Conservation (phyloP, 2,113 vertebrate species). For the Tupaia chinensis region DNA sequence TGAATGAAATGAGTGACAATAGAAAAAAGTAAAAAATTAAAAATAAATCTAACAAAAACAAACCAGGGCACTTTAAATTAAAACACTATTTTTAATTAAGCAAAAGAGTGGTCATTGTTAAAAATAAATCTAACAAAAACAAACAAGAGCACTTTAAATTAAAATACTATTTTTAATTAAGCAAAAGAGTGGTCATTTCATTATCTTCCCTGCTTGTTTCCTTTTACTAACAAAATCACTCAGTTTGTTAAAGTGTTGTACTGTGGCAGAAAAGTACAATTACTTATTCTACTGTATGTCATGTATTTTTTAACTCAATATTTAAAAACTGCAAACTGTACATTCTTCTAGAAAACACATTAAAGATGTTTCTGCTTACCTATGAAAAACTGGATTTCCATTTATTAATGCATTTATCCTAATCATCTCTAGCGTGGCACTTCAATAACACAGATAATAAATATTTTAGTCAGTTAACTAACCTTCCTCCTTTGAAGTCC, state of each 20-base stretch:
- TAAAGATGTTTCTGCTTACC: not conserved
- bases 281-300: not conserved
- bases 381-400: conserved; percentile 49
- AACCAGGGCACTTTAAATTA: not conserved
- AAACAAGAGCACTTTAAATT: not conserved
- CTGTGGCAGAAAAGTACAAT: not conserved
- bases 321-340: not conserved
- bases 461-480: conserved; percentile 53
- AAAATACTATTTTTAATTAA: conserved; percentile 1
- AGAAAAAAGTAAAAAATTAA: not conserved
- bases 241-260: too few relatives aligned
- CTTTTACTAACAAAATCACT: not conserved
- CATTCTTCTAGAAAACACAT: conserved; percentile 24
- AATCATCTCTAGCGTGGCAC: not conserved
- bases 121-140: not conserved
- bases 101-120: not conserved
- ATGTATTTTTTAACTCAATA: conserved; percentile 11
- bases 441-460: not conserved
- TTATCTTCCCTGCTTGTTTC: not conserved
- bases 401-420: conserved; percentile 36
- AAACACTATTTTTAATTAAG: not conserved
- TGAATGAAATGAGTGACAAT: conserved; percentile 32
- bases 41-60: not conserved
- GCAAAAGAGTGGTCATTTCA: not conserved
- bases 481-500: conserved; percentile 90